These are phyloP conservation scores for Zaprionus bogoriensis DNA, from an alignment of 2,888 invertebrate genomes.

Conservation along the genomic window DNA sequence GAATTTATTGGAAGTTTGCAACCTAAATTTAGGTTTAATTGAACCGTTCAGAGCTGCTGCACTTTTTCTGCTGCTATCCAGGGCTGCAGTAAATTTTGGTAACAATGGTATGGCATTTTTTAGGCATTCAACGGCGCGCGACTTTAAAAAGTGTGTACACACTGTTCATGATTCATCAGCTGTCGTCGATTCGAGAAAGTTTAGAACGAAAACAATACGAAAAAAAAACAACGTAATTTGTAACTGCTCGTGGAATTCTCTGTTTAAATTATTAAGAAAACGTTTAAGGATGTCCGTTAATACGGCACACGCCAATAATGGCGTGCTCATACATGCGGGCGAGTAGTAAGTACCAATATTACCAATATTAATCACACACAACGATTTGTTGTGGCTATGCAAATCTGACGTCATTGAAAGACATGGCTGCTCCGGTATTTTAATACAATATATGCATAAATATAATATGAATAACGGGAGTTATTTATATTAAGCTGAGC, in stretches of 20 bases:
- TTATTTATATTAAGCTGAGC: too few relatives aligned
- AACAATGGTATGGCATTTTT: slow-evolving; percentile 44
- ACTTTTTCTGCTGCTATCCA: slow-evolving; percentile 10
- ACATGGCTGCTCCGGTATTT: not conserved
- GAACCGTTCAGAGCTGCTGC: slow-evolving; percentile 4
- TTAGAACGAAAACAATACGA: slow-evolving; percentile 48
- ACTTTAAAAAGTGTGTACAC: slow-evolving; percentile 25
- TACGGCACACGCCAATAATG: slow-evolving; percentile 96
- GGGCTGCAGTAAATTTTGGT: slow-evolving; percentile 24
- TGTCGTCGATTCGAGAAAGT: slow-evolving; percentile 52
- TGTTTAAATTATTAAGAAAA: slow-evolving; percentile 28
- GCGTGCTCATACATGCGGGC: slow-evolving; percentile 96
- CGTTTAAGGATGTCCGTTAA: slow-evolving; percentile 90
- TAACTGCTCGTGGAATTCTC: slow-evolving; percentile 28
- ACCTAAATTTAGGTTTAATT: slow-evolving; percentile 2
- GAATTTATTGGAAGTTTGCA: not conserved
- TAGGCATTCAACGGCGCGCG: slow-evolving; percentile 26
- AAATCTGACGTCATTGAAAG: slow-evolving; percentile 52
- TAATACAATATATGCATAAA: not conserved
- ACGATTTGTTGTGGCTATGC: slow-evolving; percentile 2
- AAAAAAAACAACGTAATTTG: slow-evolving; percentile 28
- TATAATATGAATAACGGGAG: not conserved
- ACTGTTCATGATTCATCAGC: slow-evolving; percentile 68
- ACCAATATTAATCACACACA: not conserved
- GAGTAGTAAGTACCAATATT: slow-evolving; percentile 91